Base-by-base conservation (phyloP, 2,888 invertebrate species). In the Protodeltote pygarga region DNA sequence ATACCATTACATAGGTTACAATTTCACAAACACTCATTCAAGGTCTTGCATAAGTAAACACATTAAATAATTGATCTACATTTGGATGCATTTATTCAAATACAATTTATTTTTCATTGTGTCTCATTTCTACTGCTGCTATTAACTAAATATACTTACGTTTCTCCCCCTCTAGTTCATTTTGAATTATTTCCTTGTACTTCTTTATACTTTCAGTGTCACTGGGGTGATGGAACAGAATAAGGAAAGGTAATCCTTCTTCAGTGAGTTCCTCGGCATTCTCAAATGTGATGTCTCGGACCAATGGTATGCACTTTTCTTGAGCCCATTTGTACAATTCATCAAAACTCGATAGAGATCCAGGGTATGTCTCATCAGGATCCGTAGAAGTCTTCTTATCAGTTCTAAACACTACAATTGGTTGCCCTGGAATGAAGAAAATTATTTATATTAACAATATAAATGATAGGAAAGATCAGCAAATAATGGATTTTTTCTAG, bases 261-360 rank as follows among this genome's bases (percentile, higher is more conserved):
- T 99, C 99, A 0, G 99, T 99, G 14, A 99, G 89, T 86, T 99
- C 99, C 89, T 99, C 99, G 1, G 99, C 99, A 93, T 99, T 99
- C 88, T 99, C 99, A 87, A 99, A 99, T 0, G 99, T 99, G 50
- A 99, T 99, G 88, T 99, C 99, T 40, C 99, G 93, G 0, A 99
- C 99, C 8, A 99, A 90, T 0, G 99, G 99, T 23, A 99, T 97
- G 83, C 99, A 99, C 78, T 97, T 97, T 65, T 98, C 96, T 52
- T 96, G 95, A 0, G 96, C 94, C 99, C 99, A 99, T 49, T 94
- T 93, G 73, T 96, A 94, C n/a, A 99, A 78, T 65, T 97, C 96
- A 73, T 98, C 98, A 72, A 96, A 97, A 76, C 93, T 95, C 3
- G 87, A 87, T 25, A 96, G 78, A 40, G 94, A 95, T 3, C 97